phyloP scores from a whole-genome alignment of 2,797 vertebrate genomes.

The Platalea minor region DNA sequence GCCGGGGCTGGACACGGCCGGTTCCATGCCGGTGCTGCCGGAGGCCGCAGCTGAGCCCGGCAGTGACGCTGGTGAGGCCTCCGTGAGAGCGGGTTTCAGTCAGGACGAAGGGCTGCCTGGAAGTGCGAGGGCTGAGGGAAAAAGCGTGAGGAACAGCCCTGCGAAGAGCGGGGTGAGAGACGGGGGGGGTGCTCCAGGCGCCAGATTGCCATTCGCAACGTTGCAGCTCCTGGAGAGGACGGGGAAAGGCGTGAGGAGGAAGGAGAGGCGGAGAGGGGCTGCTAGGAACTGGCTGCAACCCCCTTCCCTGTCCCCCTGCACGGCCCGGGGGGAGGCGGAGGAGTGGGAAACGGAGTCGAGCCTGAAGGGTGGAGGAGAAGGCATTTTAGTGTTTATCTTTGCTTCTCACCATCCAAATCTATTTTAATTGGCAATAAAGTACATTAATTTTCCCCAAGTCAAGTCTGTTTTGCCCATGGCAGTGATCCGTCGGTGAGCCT shows the following conservation, averaged over 20 bases:
- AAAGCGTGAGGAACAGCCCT: background rate
- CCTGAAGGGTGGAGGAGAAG: background rate
- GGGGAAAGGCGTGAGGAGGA: background rate
- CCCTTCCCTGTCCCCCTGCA: no score
- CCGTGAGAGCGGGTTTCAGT: no score
- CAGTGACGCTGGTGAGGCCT: rapidly evolving
- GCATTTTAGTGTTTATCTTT: no score
- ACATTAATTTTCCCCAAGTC: rapidly evolving
- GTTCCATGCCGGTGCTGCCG: background rate
- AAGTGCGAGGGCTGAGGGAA: background rate
- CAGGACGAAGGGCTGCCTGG: background rate
- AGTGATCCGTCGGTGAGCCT: rapidly evolving
- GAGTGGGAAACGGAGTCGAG: background rate
- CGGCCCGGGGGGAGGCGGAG: rapidly evolving
- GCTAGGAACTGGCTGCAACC: rapidly evolving
- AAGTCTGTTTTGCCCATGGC: background rate
- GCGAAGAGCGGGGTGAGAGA: background rate
- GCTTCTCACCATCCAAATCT: no score
- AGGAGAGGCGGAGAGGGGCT: no score
- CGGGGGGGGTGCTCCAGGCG: rapidly evolving
- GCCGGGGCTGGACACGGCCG: no score
- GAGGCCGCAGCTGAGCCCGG: background rate
- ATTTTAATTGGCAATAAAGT: background rate
- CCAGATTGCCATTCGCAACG: rapidly evolving
- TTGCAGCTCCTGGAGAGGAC: background rate